Evolutionary conservation across 2,797 vertebrate genomes (phyloP).

Genomic region (Sebastes ruberrimus): DNA sequence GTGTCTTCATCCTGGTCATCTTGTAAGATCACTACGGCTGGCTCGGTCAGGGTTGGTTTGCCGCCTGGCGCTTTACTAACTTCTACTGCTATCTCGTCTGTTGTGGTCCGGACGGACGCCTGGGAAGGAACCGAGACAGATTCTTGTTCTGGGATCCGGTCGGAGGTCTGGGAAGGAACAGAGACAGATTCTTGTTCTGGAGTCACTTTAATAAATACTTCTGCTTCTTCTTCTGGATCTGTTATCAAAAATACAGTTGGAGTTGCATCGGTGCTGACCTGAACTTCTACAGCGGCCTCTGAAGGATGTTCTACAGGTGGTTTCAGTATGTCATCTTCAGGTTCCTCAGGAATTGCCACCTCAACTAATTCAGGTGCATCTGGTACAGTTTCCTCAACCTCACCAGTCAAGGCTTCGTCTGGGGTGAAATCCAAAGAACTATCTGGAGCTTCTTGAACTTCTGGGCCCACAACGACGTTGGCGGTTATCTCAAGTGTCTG

Average conservation of each 20-base stretch:
- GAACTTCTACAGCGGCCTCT: not conserved
- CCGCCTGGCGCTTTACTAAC: not conserved
- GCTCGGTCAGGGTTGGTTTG: not conserved
- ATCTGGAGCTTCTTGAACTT: not conserved
- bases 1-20: constrained; percentile 5
- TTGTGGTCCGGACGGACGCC: not conserved
- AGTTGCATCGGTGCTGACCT: not conserved
- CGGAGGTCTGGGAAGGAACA: not conserved
- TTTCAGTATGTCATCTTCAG: not conserved
- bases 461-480: not conserved
- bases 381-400: not conserved
- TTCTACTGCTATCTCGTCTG: not conserved
- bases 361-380: not conserved
- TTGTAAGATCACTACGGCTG: not conserved
- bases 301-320: not conserved
- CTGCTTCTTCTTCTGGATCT: constrained; percentile 8
- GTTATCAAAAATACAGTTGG: constrained; percentile 16
- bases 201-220: not conserved
- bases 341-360: not conserved
- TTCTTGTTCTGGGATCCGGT: not conserved
- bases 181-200: constrained; percentile 16
- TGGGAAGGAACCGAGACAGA: no score
- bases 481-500: not conserved
- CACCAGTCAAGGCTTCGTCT: not conserved
- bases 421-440: not conserved